Conservation (phyloP, 1,140 invertebrate species). For the Camponotus floridanus region DNA sequence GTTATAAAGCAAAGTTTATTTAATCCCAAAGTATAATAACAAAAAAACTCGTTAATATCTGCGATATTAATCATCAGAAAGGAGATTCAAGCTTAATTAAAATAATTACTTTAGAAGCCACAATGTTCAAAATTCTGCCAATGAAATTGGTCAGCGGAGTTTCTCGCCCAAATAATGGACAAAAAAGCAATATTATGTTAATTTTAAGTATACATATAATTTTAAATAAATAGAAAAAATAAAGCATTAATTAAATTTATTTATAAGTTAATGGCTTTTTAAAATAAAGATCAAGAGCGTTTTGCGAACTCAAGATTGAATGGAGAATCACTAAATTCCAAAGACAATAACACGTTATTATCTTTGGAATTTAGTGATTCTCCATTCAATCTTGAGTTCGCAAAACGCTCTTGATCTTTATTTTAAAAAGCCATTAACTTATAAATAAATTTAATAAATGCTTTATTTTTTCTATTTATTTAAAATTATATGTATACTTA, state of each 20-base stretch:
- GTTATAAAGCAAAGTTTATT: not conserved
- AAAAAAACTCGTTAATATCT: not conserved
- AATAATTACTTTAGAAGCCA: not conserved
- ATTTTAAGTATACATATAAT: not conserved
- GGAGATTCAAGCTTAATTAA: not conserved
- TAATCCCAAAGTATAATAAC: conserved; percentile 3
- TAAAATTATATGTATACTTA: not conserved
- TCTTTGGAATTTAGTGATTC: not conserved
- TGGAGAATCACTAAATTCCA: not conserved
- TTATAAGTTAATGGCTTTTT: not conserved
- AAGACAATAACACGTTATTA: no score
- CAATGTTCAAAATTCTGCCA: not conserved
- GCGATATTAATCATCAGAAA: not conserved
- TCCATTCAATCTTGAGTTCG: not conserved
- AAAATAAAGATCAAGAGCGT: not conserved
- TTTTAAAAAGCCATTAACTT: not conserved
- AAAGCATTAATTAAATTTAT: not conserved
- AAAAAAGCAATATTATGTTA: not conserved
- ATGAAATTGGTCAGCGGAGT: not conserved
- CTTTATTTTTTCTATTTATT: conserved; percentile 1
- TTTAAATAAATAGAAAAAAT: not conserved
- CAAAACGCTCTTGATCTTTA: not conserved
- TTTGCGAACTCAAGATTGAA: not conserved
- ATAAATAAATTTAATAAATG: not conserved
- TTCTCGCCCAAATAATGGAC: not conserved